These are phyloP conservation scores for Myrmecobius fasciatus DNA, from an alignment of 2,113 vertebrate species.

Conservation along the genomic window DNA sequence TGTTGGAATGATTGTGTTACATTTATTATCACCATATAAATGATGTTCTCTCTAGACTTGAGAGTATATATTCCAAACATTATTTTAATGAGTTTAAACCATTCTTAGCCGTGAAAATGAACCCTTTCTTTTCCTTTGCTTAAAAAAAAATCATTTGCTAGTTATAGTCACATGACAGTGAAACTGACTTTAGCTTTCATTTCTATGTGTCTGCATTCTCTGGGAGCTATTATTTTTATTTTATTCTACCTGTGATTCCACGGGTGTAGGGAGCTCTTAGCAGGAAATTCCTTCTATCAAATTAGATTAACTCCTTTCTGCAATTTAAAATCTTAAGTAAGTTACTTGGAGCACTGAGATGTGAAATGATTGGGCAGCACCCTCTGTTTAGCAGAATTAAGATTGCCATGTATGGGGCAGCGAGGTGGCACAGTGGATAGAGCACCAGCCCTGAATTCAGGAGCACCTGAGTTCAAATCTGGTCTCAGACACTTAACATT, in stretches of 20 bases:
- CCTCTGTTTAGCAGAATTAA: background rate
- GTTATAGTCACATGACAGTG: background rate
- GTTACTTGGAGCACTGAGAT: background rate
- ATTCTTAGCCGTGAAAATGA: background rate
- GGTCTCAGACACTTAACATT: no score
- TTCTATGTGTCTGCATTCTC: background rate
- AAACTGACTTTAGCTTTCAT: background rate
- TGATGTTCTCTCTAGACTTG: slow-evolving; percentile 7
- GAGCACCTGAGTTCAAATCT: no score
- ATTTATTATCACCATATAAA: background rate
- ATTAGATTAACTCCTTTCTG: background rate
- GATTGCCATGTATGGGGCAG: background rate
- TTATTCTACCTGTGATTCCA: background rate
- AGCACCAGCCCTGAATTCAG: no score
- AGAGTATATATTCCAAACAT: background rate
- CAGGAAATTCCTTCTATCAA: background rate
- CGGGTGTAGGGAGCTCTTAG: background rate
- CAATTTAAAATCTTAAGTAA: background rate
- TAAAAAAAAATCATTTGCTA: slow-evolving; percentile 1
- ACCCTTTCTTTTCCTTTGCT: background rate
- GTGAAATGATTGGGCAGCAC: background rate
- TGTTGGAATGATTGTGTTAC: background rate
- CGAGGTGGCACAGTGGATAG: no score
- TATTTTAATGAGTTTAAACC: slow-evolving; percentile 14
- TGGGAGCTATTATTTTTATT: background rate